A percentile compares a stretch with the other conserved stretches of the same genome.
These are phyloP conservation scores for Phyllostomus hastatus DNA, from an alignment of 2,113 vertebrate species.

Conservation along the genomic window DNA sequence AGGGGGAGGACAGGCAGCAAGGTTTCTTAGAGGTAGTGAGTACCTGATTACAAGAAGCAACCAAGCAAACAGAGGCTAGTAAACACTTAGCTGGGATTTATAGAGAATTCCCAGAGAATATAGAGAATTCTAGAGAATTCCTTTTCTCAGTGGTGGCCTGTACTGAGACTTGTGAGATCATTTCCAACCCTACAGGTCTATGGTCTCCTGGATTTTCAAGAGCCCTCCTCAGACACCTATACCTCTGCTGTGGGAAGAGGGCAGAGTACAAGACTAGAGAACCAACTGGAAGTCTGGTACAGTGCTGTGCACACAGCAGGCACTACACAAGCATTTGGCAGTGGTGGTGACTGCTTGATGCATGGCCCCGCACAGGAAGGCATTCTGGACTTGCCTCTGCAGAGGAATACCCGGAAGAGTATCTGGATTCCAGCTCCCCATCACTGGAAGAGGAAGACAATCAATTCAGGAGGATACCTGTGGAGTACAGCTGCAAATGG, in stretches of 20 bases:
- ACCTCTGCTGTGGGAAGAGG: slow-evolving; percentile 8
- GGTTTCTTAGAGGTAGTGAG: neutral
- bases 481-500: neutral
- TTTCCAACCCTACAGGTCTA: neutral
- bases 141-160: neutral
- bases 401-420: slow-evolving; percentile 97
- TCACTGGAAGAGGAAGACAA: slow-evolving; percentile 84
- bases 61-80: neutral
- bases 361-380: neutral
- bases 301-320: neutral
- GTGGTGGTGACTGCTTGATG: neutral
- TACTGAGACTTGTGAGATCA: neutral
- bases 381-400: slow-evolving; percentile 89
- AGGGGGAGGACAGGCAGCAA: neutral
- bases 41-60: neutral
- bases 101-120: neutral
- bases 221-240: neutral
- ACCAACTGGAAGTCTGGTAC: slow-evolving; percentile 21
- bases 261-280: neutral
- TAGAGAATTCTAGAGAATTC: neutral
- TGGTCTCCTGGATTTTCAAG: slow-evolving; percentile 15
- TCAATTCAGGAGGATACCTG: slow-evolving; percentile 45
- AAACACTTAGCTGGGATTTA: slow-evolving; percentile 8
- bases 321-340: neutral
- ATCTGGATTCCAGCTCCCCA: slow-evolving; percentile 92